These are phyloP conservation scores for Ciconia nigra DNA, from an alignment of 2,797 vertebrate genomes.

Conservation along the genomic window DNA sequence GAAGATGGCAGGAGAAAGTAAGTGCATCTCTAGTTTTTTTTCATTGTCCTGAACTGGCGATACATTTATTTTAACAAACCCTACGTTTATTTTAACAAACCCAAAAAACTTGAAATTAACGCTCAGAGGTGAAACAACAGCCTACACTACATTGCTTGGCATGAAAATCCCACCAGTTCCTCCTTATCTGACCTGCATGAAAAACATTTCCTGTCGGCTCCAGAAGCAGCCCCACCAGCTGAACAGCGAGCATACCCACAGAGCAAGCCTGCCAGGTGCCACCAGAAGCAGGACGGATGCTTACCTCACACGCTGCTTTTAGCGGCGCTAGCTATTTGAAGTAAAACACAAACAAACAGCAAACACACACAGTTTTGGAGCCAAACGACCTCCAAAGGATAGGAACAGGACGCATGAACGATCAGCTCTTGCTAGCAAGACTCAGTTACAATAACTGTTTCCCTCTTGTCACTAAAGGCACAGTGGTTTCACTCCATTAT, in stretches of 20 bases:
- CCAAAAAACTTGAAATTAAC: neutral
- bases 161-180: neutral
- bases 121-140: neutral
- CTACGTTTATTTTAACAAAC: neutral
- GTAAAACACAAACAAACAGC: neutral
- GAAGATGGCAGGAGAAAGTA: neutral
- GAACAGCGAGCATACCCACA: accelerated
- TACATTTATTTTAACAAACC: neutral
- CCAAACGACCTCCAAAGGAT: neutral
- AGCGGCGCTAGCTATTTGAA: neutral
- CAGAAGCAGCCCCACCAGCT: neutral
- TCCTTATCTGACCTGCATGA: neutral
- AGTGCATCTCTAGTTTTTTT: neutral
- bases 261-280: neutral
- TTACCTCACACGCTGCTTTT: neutral
- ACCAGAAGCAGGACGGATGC: neutral
- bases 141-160: neutral
- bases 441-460: neutral
- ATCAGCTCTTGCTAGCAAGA: neutral
- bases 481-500: neutral
- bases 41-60: neutral
- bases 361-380: neutral
- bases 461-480: neutral
- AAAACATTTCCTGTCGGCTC: neutral
- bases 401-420: neutral